These are phyloP conservation scores for Coenonympha arcania DNA, from an alignment of 2,888 invertebrate genomes.

Conservation along the genomic window DNA sequence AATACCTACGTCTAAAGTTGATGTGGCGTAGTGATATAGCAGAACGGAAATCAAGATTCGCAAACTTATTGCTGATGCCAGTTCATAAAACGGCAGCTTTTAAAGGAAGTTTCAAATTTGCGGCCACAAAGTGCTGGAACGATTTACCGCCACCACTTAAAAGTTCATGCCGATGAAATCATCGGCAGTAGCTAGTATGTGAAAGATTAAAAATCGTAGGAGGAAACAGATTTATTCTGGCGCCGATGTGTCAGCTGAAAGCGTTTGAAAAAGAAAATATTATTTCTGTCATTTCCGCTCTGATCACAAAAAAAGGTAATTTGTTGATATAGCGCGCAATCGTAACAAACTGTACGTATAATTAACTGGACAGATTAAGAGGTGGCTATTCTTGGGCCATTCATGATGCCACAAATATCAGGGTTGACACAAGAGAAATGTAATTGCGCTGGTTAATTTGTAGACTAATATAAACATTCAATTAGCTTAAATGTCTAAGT, in stretches of 20 bases:
- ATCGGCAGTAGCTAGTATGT: too few species aligned
- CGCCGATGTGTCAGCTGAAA: conserved; percentile 33
- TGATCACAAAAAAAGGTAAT: conserved; percentile 25
- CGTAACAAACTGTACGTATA: conserved; percentile 40
- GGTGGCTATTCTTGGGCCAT: conserved; percentile 47
- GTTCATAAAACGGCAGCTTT: too few species aligned
- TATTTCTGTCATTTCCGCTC: conserved; percentile 31
- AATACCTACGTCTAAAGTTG: too few species aligned
- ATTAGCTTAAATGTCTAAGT: not conserved
- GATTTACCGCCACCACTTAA: too few species aligned
- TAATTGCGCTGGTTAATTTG: too few species aligned
- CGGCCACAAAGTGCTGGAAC: too few species aligned
- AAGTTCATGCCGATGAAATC: too few species aligned
- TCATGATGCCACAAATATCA: conserved; percentile 38
- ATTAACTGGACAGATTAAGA: conserved; percentile 47
- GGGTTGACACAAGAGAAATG: conserved; percentile 37
- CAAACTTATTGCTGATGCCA: too few species aligned
- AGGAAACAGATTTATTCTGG: conserved; percentile 19
- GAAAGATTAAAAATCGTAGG: not conserved
- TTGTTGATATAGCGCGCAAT: conserved; percentile 32
- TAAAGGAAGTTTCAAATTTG: too few species aligned
- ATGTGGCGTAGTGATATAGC: too few species aligned
- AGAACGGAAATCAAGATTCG: too few species aligned
- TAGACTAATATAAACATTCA: not conserved
- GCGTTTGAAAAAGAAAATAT: conserved; percentile 20